Evolutionary conservation across 2,888 invertebrate genomes (phyloP), one percentile per base, ranked within the genome.

Genomic region (Megastigmus dorsalis): DNA sequence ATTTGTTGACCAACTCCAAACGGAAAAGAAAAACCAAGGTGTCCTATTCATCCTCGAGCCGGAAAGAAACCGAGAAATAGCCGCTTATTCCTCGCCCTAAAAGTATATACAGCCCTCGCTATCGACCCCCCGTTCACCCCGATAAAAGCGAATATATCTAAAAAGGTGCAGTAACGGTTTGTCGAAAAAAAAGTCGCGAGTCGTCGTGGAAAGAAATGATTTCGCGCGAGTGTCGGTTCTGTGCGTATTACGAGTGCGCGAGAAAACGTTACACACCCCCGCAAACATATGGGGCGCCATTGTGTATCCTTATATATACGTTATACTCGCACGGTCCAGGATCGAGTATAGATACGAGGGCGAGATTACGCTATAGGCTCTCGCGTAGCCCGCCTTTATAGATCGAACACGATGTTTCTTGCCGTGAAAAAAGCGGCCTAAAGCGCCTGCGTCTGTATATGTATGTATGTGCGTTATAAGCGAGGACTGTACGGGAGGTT

Each of bases 211-310:
- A 52, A 50, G 52, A 66, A 72, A 76, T 60, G 68, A 66, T 60
- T 71, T 72, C 30, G 50, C 65, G n/a, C n/a, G n/a, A n/a, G n/a
- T n/a, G n/a, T n/a, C n/a, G 36, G 36, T 10, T 45, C 13, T 7
- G n/a, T 36, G 54, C 55, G 38, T 59, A 38, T 23, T n/a, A 41
- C 3, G 18, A 15, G 45, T 38, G 30, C 23, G 43, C 9, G 41
- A 18, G 55, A 20, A 23, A 52, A 73, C 80, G 80, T 82, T 83
- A 79, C 81, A 85, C 84, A 84, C 83, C 82, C 84, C 84, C 83
- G 84, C 84, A 85, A 84, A 85, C 85, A 85, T 84, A 85, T 83
- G 83, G 84, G n/a, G 82, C 68, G 80, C 80, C 81, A 85, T 85
- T 85, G 84, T 85, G 81, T 78, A 80, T 80, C 82, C 82, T 80